phyloP scores from a whole-genome alignment of 2,113 vertebrate species.

The Acinonyx jubatus region DNA sequence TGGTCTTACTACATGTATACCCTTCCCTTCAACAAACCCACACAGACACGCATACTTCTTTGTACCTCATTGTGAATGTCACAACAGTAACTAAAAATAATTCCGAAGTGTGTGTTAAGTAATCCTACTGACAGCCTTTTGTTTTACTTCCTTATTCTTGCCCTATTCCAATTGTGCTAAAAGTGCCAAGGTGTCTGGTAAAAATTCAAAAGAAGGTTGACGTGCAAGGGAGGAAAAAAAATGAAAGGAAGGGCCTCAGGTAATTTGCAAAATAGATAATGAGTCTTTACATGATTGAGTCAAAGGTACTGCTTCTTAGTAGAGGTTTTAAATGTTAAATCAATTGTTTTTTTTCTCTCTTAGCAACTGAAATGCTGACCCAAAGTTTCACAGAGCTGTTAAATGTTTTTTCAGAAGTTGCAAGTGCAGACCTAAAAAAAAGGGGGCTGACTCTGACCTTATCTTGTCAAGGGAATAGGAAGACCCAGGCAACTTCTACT shows the following conservation, averaged over 20 bases:
- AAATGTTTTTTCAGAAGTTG: constrained; percentile 2
- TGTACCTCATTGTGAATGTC: neutral
- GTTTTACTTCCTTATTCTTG: constrained; percentile 65
- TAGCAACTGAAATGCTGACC: neutral
- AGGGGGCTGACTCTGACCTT: neutral
- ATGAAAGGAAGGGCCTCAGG: neutral
- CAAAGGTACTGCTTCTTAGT: neutral
- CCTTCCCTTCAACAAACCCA: neutral
- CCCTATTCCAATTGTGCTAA: neutral
- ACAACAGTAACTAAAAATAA: constrained; percentile 1
- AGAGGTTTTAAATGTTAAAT: neutral
- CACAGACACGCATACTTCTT: neutral
- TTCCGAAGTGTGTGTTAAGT: neutral
- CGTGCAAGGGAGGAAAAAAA: neutral
- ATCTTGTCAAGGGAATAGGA: neutral
- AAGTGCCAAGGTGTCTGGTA: constrained; percentile 33
- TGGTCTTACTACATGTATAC: neutral
- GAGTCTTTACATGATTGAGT: neutral
- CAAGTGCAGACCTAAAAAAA: neutral
- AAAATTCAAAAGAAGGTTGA: constrained; percentile 35
- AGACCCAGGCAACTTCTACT: neutral
- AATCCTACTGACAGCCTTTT: neutral
- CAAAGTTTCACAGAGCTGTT: neutral
- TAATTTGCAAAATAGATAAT: neutral
- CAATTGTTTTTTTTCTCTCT: neutral